Percentiles rank a stretch among this genome's conserved stretches.
These are phyloP conservation scores for Drosophila obscura DNA, from an alignment of 1,140 invertebrate species.

Conservation along the genomic window DNA sequence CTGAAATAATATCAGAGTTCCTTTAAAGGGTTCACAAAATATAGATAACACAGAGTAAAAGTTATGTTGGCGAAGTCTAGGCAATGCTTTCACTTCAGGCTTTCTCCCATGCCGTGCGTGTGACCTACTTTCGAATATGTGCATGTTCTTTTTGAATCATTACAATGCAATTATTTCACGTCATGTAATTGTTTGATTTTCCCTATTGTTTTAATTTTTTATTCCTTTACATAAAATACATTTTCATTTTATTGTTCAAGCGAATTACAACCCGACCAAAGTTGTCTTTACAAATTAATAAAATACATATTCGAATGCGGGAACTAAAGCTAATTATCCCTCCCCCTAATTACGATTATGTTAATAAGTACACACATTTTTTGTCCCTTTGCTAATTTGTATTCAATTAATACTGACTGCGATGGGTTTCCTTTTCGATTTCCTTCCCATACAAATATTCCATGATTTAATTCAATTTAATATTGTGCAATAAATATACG, in stretches of 20 bases:
- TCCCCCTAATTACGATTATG: conserved; percentile 31
- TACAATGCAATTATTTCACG: conserved; percentile 14
- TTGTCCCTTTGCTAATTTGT: conserved; percentile 27
- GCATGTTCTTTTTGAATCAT: too few relatives aligned
- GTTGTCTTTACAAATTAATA: conserved; percentile 5
- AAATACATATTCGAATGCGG: conserved; percentile 9
- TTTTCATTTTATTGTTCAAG: conserved; percentile 7
- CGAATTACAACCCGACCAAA: neutral
- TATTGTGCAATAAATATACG: conserved; percentile 17
- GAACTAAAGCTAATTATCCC: too few relatives aligned
- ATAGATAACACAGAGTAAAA: too few relatives aligned
- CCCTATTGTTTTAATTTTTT: too few relatives aligned
- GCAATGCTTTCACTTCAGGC: too few relatives aligned
- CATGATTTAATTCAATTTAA: conserved; percentile 32
- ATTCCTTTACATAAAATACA: neutral
- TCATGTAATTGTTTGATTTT: neutral
- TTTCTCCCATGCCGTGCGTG: too few relatives aligned
- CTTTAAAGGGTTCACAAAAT: neutral
- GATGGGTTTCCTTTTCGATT: neutral
- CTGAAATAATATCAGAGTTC: neutral
- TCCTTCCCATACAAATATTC: conserved; percentile 11
- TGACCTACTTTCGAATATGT: too few relatives aligned
- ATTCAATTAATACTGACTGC: conserved; percentile 37
- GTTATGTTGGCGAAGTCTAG: too few relatives aligned
- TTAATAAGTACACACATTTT: conserved; percentile 14